Conservation (phyloP, 2,797 vertebrate genomes). For the Leptoclinus maculatus region DNA sequence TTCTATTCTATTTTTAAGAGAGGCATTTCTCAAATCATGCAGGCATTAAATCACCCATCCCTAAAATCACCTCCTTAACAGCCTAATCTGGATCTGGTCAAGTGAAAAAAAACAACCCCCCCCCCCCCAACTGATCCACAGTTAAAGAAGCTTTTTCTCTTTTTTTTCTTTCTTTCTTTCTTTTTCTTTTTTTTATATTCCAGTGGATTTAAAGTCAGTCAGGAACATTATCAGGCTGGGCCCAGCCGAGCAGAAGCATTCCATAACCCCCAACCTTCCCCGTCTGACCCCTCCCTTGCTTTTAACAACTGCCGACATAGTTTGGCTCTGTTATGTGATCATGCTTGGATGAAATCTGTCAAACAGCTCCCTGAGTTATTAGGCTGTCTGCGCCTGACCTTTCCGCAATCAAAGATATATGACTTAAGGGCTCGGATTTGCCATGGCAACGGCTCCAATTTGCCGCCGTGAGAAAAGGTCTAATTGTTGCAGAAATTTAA, state of each 20-base stretch:
- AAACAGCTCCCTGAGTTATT: conserved; percentile 99
- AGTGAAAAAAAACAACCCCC: conserved; percentile 55
- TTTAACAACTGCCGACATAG: conserved; percentile 99
- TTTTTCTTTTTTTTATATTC: conserved; percentile 82
- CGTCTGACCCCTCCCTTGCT: conserved; percentile 93
- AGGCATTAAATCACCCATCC: conserved; percentile 69
- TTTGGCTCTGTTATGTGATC: conserved; percentile 99
- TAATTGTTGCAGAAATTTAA: conserved; percentile 99
- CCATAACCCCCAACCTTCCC: conserved; percentile 98
- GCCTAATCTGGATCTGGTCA: conserved; percentile 63
- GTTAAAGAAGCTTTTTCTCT: conserved; percentile 57
- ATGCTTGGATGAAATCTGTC: conserved; percentile 99
- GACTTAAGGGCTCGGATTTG: conserved; percentile 99
- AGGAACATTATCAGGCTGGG: conserved; percentile 98
- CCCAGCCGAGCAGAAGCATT: conserved; percentile 99
- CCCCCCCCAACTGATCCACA: conserved; percentile 58
- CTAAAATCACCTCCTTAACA: conserved; percentile 68
- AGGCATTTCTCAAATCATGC: conserved; percentile 46
- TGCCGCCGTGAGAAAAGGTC: conserved; percentile 99
- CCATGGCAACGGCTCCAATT: conserved; percentile 99
- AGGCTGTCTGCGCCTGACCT: conserved; percentile 99
- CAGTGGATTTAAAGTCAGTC: conserved; percentile 95
- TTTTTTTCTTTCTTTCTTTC: conserved; percentile 4
- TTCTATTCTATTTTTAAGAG: conserved; percentile 45
- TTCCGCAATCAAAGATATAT: conserved; percentile 99